These are phyloP conservation scores for Drosophila nebulosa DNA, from an alignment of 1,140 invertebrate species.

Conservation along the genomic window DNA sequence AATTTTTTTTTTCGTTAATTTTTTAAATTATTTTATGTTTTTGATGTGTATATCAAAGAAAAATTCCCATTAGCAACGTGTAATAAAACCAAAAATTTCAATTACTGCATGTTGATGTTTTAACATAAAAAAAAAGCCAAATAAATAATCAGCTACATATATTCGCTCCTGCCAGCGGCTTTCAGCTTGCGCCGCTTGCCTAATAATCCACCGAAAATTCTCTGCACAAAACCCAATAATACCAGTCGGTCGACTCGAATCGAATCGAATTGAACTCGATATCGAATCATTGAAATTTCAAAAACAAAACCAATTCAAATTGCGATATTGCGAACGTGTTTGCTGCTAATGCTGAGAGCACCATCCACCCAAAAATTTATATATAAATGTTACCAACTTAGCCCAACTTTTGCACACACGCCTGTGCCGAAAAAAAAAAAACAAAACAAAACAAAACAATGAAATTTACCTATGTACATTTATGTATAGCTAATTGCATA, in stretches of 20 bases:
- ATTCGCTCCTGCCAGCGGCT: conserved; percentile 47
- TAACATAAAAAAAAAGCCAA: conserved; percentile 13
- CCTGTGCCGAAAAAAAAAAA: conserved; percentile 64
- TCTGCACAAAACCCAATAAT: conserved; percentile 50
- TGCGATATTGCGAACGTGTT: conserved; percentile 34
- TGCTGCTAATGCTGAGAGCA: conserved; percentile 65
- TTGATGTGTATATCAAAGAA: conserved; percentile 38
- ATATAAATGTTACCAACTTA: conserved; percentile 4
- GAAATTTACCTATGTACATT: conserved; percentile 15
- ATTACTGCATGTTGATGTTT: conserved; percentile 76
- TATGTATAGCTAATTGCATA: not conserved
- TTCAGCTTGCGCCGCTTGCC: conserved; percentile 57
- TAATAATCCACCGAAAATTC: conserved; percentile 48
- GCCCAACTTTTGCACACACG: conserved; percentile 58
- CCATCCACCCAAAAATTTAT: conserved; percentile 28
- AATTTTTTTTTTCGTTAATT: not conserved
- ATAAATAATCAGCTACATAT: conserved; percentile 22
- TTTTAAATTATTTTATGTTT: not conserved
- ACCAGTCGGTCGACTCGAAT: conserved; percentile 60
- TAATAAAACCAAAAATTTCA: conserved; percentile 43
- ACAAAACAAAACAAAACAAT: too few relatives aligned
- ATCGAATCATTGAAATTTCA: conserved; percentile 46
- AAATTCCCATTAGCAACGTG: conserved; percentile 43
- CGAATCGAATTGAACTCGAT: conserved; percentile 62
- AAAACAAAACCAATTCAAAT: conserved; percentile 18